Base-by-base conservation (phyloP, 2,888 invertebrate genomes). In the Drosophila monieri region DNA sequence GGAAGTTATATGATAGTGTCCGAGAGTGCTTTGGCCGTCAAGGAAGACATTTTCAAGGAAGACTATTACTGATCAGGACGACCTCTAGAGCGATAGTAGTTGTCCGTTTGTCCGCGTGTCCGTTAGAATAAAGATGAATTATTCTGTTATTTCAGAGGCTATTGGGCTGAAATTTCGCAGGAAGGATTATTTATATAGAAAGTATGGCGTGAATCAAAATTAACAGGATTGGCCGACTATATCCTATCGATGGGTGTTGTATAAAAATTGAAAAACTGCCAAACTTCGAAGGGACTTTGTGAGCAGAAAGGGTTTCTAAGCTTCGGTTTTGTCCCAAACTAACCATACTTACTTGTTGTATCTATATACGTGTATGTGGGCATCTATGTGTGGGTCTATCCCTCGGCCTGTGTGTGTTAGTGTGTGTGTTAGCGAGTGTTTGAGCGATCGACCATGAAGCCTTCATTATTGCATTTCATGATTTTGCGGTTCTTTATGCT, bases 361-460 rank as follows among this genome's bases (percentile, higher is more conserved):
- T 12, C 10, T 12, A 32, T 32, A 5, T n/a, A n/a, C n/a, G 35
- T 35, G 6, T 35, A 39, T 35, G 39, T 6, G n/a, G n/a, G 35
- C 1, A 12, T 32, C 61, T 8, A 15, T 9, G 27, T 27, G 9
- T 27, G 8, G 2, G 27, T 44, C 48, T 59, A 39, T 56, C 41
- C 57, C 55, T 60, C 35, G 64, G 14, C 49, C 18, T 18, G 18
- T 27, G 23, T 51, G 47, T 59, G 37, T 66, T 8, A 54, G 10
- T 44, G 14, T 35, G 55, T 48, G 49, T 44, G 58, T 21, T 48
- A 55, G 70, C 62, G 74, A 74, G 66, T 83, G 64, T 77, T 73
- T 78, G 86, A 84, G 84, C 83, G 83, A 83, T 83, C 83, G 84
- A 85, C 86, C 83, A 85, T 83, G 86, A 85, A 78, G 83, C 83